Evolutionary conservation across 2,113 vertebrate species (phyloP).

Genomic region (Seriola aureovittata): DNA sequence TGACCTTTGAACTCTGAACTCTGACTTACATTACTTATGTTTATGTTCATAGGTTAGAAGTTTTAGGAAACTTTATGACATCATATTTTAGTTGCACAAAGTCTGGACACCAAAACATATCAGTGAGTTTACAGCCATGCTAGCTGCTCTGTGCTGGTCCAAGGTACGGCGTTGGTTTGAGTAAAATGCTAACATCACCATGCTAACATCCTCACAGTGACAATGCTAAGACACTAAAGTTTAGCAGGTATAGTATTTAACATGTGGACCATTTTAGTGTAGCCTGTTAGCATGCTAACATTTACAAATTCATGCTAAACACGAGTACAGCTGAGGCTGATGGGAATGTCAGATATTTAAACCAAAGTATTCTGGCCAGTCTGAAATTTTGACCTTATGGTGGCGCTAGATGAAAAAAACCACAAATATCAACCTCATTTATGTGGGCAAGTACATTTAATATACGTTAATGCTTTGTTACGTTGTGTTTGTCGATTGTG

Average conservation of each 20-base stretch:
- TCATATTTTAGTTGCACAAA: background rate
- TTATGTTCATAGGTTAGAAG: background rate
- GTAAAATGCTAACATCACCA: background rate
- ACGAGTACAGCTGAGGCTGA: too few species aligned
- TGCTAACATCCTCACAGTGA: background rate
- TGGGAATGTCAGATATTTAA: too few species aligned
- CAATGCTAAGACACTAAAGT: background rate
- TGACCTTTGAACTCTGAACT: constrained; percentile 23
- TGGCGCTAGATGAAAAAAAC: too few species aligned
- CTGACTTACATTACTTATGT: constrained; percentile 2
- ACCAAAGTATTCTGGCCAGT: background rate
- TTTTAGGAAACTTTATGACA: background rate
- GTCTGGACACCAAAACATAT: too few species aligned
- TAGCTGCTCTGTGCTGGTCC: background rate
- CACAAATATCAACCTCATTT: too few species aligned
- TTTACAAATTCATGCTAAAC: too few species aligned
- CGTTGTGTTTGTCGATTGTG: background rate
- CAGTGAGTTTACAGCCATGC: background rate
- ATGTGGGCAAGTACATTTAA: background rate
- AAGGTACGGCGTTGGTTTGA: background rate
- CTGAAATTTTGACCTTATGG: background rate
- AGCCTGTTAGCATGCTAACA: background rate
- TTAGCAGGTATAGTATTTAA: background rate
- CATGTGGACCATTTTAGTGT: background rate
- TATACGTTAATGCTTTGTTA: background rate